phyloP scores from a whole-genome alignment of 1,140 invertebrate species.

The Philopotamus ludificatus region DNA sequence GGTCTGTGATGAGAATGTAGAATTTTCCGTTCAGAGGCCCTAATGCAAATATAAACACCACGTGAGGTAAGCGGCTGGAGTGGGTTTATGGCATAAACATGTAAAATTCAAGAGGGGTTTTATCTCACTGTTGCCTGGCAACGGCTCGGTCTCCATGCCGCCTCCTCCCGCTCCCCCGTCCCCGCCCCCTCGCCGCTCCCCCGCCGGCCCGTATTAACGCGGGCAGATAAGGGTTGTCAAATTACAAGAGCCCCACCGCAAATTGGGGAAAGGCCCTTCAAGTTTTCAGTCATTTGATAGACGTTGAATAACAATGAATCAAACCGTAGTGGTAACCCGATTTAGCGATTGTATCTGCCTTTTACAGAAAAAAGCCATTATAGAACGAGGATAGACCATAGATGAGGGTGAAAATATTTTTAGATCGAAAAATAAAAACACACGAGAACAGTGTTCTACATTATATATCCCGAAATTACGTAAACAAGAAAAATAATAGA shows the following conservation, averaged over 20 bases:
- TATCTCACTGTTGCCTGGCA: conserved; percentile 32
- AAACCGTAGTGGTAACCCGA: too few relatives aligned
- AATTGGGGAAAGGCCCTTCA: conserved; percentile 17
- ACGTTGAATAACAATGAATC: conserved; percentile 23
- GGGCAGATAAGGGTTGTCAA: conserved; percentile 36
- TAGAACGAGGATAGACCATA: too few relatives aligned
- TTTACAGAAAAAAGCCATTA: too few relatives aligned
- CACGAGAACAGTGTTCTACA: too few relatives aligned
- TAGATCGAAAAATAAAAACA: too few relatives aligned
- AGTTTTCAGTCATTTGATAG: conserved; percentile 19
- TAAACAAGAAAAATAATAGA: too few relatives aligned
- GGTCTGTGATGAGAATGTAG: neutral
- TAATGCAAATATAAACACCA: conserved; percentile 37
- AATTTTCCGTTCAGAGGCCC: neutral
- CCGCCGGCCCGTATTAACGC: conserved; percentile 18
- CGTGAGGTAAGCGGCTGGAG: conserved; percentile 2
- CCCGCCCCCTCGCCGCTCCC: neutral
- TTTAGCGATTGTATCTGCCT: too few relatives aligned
- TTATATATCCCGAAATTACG: too few relatives aligned
- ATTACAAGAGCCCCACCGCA: conserved; percentile 28
- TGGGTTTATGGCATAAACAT: conserved; percentile 32
- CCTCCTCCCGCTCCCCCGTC: neutral
- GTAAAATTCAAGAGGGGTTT: conserved; percentile 35
- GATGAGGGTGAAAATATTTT: too few relatives aligned
- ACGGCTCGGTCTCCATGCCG: conserved; percentile 6